Base-by-base conservation (phyloP, 2,797 vertebrate species). In the Cygnus olor region DNA sequence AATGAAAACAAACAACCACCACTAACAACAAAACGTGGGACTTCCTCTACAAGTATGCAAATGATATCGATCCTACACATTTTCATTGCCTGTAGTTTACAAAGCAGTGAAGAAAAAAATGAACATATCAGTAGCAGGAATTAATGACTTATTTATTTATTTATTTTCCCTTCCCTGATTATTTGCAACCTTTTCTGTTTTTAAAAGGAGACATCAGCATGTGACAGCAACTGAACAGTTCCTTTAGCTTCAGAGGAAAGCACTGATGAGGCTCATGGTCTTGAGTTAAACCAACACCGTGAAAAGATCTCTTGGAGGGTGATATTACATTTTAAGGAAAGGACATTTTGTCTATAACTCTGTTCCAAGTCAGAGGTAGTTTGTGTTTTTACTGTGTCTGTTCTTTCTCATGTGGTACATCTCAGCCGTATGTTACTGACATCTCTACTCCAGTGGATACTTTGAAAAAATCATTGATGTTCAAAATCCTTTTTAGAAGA, bases 361-460 rank as follows among this genome's bases (percentile, higher is more conserved):
- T 80, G 20, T 10, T 78, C 28, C n/a, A 74, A 24, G 30, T 57
- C 79, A 72, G 64, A 76, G 8, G 14, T 36, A 64, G 15, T 47
- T 74, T 68, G 13, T 21, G 19, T 38, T 71, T 85, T 68, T 83
- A 27, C 44, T 28, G 15, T 53, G 21, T 6, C 5, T 73, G 12
- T 57, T 80, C 44, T 71, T 2, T 66, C 66, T 61, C 10, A 3
- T 49, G 60, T 8, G 21, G 22, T 57, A 19, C 45, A 13, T 54
- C 56, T 69, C n/a, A 30, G 11, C 14, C 16, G 53, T 57, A 20
- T 9, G 4, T 34, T 11, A 45, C 12, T 25, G 45, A 32, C 7
- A 61, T 27, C 11, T 36, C 11, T 65, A 15, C 0, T 0, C 34
- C n/a, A 87, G 9, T 6, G 56, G 30, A 44, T 44, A 36, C 14